Base-by-base conservation (phyloP, 2,888 invertebrate genomes). In the Protonemura montana region DNA sequence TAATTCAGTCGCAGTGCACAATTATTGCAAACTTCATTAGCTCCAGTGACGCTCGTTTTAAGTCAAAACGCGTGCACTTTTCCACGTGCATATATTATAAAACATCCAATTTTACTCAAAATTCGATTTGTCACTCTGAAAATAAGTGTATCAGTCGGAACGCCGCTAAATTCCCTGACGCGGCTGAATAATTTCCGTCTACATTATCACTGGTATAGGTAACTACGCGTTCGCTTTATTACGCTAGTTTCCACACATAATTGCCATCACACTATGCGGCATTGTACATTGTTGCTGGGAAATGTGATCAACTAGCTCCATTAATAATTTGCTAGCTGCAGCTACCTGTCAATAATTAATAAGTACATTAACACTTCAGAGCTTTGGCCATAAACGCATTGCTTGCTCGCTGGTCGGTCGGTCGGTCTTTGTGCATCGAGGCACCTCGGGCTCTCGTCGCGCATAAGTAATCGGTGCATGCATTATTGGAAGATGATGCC, bases 271-370 rank as follows among this genome's bases (percentile, higher is more conserved):
- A 59, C 59, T 21, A 21, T 59, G 59, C 59, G 16, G 59, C 59
- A 21, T 10, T 21, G 16, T 59, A 59, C 59, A 59, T 59, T 59
- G 81, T 81, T n/a, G 30, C 81, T 25, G 30, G 81, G 1, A 81
- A 30, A 2, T 13, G 81, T 81, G 81, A 81, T 81, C 81, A 29
- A 29, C 29, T 6, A 27, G 21, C 27, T n/a, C 30, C 81, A 81
- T 81, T 81, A 81, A 81, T 81, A 13, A 81, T 81, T 80, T 10
- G 27, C 81, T 30, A 21, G 30, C 16, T 81, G 81, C 81, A 81
- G 81, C 30, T 30, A 30, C 28, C 81, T 30, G 81, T 81, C 81
- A 81, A 81, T 81, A 81, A 81, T 81, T 30, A 81, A 81, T 81
- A 29, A 81, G 81, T 81, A 30, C 81, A 81, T 81, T 81, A 81